Conservation (phyloP, 2,113 vertebrate species). For the Anser brachyrhynchus region DNA sequence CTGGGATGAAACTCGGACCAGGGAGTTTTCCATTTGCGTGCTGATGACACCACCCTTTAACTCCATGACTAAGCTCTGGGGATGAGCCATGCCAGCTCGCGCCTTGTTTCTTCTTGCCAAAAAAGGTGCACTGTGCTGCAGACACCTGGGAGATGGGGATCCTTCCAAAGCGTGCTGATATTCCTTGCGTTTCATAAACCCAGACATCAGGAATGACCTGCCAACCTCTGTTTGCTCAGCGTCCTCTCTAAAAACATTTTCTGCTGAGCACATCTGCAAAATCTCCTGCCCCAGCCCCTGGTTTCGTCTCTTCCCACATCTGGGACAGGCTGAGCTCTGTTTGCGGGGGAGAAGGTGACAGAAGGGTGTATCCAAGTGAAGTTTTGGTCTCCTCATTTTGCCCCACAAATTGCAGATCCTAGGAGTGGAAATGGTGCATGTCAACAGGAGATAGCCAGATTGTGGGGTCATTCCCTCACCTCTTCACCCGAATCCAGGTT, state of each 20-base stretch:
- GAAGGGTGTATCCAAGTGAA: not conserved
- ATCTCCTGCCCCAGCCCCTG: not conserved
- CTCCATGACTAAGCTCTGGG: conserved; percentile 30
- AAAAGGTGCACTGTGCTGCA: not conserved
- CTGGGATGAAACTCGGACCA: not conserved
- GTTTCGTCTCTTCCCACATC: not conserved
- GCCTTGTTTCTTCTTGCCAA: not conserved
- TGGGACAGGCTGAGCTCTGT: not conserved
- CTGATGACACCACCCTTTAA: not conserved
- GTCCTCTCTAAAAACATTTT: not conserved
- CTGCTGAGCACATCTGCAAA: not conserved
- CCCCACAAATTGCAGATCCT: not conserved
- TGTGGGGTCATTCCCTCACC: not conserved
- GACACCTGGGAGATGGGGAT: not conserved
- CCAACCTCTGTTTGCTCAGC: not conserved
- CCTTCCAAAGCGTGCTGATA: not conserved
- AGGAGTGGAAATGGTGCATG: not conserved
- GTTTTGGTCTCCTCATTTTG: not conserved
- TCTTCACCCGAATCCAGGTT: not conserved
- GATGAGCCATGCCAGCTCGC: not conserved
- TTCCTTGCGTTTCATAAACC: fast-evolving
- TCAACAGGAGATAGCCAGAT: not conserved
- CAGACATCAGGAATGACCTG: fast-evolving
- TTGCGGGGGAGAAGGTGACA: not conserved
- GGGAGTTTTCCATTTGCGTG: conserved; percentile 21